phyloP scores from a whole-genome alignment of 2,888 invertebrate genomes.

The Ornithoptera alexandrae region DNA sequence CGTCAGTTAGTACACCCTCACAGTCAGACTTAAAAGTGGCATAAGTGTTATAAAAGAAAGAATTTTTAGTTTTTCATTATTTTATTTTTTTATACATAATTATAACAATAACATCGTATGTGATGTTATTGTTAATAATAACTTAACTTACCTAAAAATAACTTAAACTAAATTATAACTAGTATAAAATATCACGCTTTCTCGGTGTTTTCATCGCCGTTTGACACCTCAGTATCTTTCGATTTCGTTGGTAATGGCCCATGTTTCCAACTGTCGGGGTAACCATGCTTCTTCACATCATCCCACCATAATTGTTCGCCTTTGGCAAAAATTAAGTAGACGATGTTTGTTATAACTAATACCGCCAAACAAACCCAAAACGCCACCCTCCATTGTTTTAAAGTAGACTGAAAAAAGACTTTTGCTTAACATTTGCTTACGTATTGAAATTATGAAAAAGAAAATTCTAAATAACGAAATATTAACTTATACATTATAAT shows the following conservation, averaged over 20 bases:
- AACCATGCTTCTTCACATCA: slow-evolving; percentile 75
- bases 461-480: no score
- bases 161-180: background rate
- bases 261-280: slow-evolving; percentile 65
- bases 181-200: slow-evolving; percentile 37
- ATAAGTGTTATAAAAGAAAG: no score
- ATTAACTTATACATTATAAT: no score
- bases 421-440: background rate
- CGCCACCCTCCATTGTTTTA: slow-evolving; percentile 86
- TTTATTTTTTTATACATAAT: background rate
- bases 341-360: slow-evolving; percentile 82
- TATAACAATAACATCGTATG: slow-evolving; percentile 14
- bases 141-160: background rate
- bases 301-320: slow-evolving; percentile 90
- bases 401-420: slow-evolving; percentile 69
- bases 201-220: slow-evolving; percentile 41
- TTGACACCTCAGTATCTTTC: slow-evolving; percentile 51
- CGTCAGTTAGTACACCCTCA: no score
- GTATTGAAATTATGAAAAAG: background rate
- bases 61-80: no score
- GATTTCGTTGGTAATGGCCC: slow-evolving; percentile 55
- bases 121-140: no score
- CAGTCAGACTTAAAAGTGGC: no score
- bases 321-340: slow-evolving; percentile 85
- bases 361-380: slow-evolving; percentile 89